A percentile compares a stretch with the other conserved stretches of the same genome.
Evolutionary conservation across 2,113 vertebrate genomes (phyloP).

Genomic region (Cyanistes caeruleus): DNA sequence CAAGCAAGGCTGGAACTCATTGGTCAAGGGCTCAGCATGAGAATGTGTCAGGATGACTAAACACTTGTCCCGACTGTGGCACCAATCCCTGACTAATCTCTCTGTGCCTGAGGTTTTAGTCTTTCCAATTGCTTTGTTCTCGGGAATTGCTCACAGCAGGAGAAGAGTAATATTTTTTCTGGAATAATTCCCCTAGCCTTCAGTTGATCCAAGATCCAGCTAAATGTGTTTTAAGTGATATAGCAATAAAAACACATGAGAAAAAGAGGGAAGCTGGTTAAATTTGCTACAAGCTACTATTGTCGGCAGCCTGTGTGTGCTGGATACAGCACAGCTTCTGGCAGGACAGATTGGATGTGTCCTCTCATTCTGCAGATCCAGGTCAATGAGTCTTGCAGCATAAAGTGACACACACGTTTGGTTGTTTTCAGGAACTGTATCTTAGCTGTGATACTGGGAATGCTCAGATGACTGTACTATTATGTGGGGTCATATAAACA

Average conservation of each 20-base stretch:
- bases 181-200: constrained; percentile 3
- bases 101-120: constrained; percentile 35
- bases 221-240: constrained; percentile 14
- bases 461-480: background rate
- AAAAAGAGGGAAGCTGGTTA: background rate
- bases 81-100: constrained; percentile 42
- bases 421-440: background rate
- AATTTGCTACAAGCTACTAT: background rate
- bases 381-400: background rate
- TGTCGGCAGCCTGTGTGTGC: background rate
- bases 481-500: background rate
- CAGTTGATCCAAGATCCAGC: background rate
- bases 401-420: background rate
- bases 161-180: constrained; percentile 42
- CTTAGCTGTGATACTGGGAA: background rate
- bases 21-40: background rate
- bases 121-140: constrained; percentile 40
- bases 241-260: background rate
- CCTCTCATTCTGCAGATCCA: background rate
- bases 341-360: background rate
- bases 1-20: constrained; percentile 11
- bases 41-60: constrained; percentile 38
- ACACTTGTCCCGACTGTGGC: constrained; percentile 11
- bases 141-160: background rate
- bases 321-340: background rate